Evolutionary conservation across 2,888 invertebrate species (phyloP).

Genomic region (Neelides folsomi): DNA sequence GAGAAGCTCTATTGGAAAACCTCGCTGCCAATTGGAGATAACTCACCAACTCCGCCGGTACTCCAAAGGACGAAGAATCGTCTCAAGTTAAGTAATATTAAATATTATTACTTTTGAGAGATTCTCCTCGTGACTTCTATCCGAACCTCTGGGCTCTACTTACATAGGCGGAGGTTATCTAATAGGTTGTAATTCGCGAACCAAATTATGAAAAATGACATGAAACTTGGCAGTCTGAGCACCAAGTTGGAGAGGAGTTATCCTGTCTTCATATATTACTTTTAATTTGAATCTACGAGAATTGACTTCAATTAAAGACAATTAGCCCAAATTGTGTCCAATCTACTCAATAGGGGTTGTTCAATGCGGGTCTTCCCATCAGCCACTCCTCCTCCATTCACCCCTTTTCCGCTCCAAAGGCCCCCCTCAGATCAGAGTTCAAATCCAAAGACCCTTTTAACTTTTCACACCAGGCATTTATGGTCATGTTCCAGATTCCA

Average conservation of each 20-base stretch:
- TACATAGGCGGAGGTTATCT: too few species aligned
- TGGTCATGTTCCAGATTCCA: neutral
- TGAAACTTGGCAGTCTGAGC: conserved; percentile 12
- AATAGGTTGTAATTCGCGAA: conserved; percentile 6
- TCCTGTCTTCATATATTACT: conserved; percentile 28
- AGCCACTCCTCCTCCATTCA: neutral
- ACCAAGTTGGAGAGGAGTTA: conserved; percentile 16
- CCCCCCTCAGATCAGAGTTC: too few species aligned
- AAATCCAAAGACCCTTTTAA: too few species aligned
- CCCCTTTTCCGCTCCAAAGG: neutral
- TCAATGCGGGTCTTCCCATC: neutral
- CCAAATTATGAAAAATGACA: conserved; percentile 18
- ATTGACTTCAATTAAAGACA: conserved; percentile 32
- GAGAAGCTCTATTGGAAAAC: too few species aligned
- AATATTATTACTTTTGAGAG: too few species aligned
- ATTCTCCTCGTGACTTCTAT: too few species aligned
- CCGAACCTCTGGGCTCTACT: too few species aligned
- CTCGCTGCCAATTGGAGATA: too few species aligned
- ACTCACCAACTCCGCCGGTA: too few species aligned
- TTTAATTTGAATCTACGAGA: conserved; percentile 33
- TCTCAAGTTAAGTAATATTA: too few species aligned
- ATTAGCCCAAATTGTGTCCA: conserved; percentile 33
- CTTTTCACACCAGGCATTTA: too few species aligned
- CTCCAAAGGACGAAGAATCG: too few species aligned
- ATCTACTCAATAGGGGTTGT: conserved; percentile 26